phyloP scores from a whole-genome alignment of 2,113 vertebrate genomes.

The Rhombomys opimus region DNA sequence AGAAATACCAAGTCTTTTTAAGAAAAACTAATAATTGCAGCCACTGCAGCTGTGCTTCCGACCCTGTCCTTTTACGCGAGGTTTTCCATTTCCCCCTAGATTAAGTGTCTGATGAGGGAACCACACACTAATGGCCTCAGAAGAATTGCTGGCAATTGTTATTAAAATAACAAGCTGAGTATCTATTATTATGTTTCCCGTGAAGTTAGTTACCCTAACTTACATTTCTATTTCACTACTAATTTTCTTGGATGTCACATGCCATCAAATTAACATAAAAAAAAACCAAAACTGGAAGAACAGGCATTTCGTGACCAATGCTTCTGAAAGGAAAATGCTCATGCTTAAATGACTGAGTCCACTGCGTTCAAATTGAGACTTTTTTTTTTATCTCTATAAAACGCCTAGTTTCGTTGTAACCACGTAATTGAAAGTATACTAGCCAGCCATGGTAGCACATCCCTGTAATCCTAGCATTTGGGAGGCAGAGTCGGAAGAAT shows the following conservation, averaged over 20 bases:
- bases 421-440: not conserved
- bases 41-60: not conserved
- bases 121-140: not conserved
- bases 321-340: constrained; percentile 1
- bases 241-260: not conserved
- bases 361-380: constrained; percentile 45
- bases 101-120: constrained; percentile 44
- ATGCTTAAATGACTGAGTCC: constrained; percentile 5
- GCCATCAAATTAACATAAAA: not conserved
- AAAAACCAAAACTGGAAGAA: not conserved
- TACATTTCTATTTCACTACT: not conserved
- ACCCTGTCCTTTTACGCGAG: not conserved
- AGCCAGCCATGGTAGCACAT: no score
- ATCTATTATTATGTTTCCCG: not conserved
- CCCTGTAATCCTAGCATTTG: not conserved
- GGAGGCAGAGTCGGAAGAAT: not conserved
- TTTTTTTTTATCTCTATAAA: constrained; percentile 37
- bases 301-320: not conserved
- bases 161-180: constrained; percentile 30
- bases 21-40: constrained; percentile 27
- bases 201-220: constrained; percentile 16
- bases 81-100: not conserved
- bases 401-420: not conserved
- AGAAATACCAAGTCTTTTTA: constrained; percentile 29
- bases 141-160: not conserved